Conservation (phyloP, 1,140 invertebrate species). For the Xylocopa sonorina region DNA sequence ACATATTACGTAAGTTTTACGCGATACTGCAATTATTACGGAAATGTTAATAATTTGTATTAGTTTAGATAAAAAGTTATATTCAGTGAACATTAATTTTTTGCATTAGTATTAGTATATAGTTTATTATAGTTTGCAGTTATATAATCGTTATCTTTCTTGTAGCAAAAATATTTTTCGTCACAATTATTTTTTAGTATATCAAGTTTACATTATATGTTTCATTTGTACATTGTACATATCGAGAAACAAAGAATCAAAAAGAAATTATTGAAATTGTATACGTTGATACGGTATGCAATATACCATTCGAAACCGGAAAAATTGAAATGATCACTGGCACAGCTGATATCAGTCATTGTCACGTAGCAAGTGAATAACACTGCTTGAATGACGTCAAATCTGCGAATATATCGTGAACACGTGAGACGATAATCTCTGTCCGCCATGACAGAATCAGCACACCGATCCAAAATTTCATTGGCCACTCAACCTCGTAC, state of each 20-base stretch:
- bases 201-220: too few relatives aligned
- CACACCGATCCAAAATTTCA: conserved; percentile 7
- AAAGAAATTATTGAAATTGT: neutral
- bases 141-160: neutral
- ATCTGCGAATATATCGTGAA: conserved; percentile 10
- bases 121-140: neutral
- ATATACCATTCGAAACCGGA: neutral
- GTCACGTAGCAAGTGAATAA: conserved; percentile 18
- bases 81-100: too few relatives aligned
- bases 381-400: conserved; percentile 43
- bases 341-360: neutral
- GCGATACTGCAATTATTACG: neutral
- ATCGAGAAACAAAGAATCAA: neutral
- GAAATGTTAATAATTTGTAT: neutral
- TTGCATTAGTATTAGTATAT: neutral
- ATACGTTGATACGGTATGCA: neutral
- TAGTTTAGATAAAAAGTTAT: neutral
- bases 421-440: conserved; percentile 13
- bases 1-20: neutral
- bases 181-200: too few relatives aligned
- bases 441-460: neutral
- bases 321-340: neutral
- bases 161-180: neutral
- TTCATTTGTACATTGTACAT: too few relatives aligned
- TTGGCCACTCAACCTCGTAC: neutral